These are phyloP conservation scores for Lagodon rhomboides DNA, from an alignment of 2,797 vertebrate genomes.

Conservation along the genomic window DNA sequence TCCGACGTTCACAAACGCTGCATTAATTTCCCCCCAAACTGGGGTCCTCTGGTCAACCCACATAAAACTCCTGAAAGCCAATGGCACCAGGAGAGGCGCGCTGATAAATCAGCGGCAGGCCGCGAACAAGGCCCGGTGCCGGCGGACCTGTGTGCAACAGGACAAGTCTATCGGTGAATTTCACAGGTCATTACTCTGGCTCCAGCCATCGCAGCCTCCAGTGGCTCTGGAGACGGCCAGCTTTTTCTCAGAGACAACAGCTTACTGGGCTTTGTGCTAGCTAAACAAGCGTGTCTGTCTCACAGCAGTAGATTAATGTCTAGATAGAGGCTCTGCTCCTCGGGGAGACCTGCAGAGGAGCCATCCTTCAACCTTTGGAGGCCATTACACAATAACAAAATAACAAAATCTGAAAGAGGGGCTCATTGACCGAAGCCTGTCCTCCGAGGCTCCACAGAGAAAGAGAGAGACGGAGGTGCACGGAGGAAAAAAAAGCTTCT, in stretches of 20 bases:
- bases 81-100: constrained; percentile 55
- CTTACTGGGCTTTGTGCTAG: constrained; percentile 82
- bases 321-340: constrained; percentile 78
- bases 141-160: constrained; percentile 78
- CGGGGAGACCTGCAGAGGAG: constrained; percentile 72
- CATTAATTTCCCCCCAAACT: constrained; percentile 22
- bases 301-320: constrained; percentile 82
- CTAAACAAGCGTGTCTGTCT: constrained; percentile 84
- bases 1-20: constrained; percentile 21
- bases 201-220: constrained; percentile 83
- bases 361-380: constrained; percentile 80
- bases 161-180: constrained; percentile 82
- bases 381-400: constrained; percentile 77
- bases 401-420: constrained; percentile 69
- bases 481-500: constrained; percentile 1
- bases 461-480: neutral
- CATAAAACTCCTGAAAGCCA: constrained; percentile 57
- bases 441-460: constrained; percentile 42
- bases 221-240: constrained; percentile 81
- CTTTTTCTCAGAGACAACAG: constrained; percentile 80
- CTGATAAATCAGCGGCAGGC: constrained; percentile 73
- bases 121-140: constrained; percentile 70
- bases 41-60: constrained; percentile 2
- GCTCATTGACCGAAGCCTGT: constrained; percentile 56
- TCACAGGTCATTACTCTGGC: constrained; percentile 88